Percentiles rank a stretch among this genome's conserved stretches.
Evolutionary conservation across 2,888 invertebrate genomes (phyloP).

Genomic region (Ophion ellenae): DNA sequence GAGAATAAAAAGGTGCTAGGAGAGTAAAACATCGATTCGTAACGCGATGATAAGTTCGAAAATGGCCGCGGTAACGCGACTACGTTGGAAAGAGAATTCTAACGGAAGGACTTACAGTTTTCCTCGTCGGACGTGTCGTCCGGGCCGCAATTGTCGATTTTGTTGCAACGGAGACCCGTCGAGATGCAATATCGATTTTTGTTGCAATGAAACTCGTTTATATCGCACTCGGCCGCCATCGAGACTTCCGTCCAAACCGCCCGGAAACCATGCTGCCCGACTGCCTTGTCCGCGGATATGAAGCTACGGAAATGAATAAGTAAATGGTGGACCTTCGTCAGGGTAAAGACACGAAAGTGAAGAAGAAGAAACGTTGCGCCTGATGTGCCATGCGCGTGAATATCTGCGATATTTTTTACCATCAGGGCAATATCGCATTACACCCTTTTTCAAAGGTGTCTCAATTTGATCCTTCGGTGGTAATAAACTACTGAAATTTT

Average conservation of each 20-base stretch:
- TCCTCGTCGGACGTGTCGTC: constrained; percentile 90
- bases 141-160: constrained; percentile 93
- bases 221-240: constrained; percentile 86
- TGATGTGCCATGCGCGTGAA: too few species aligned
- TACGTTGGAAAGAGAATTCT: constrained; percentile 22
- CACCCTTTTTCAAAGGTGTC: too few species aligned
- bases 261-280: constrained; percentile 96
- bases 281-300: constrained; percentile 96
- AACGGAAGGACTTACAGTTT: constrained; percentile 88
- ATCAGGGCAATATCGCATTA: too few species aligned
- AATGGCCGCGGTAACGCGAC: neutral
- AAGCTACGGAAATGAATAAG: constrained; percentile 86
- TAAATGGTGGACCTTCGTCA: neutral
- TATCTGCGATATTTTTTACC: too few species aligned
- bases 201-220: constrained; percentile 88
- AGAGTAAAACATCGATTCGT: constrained; percentile 76
- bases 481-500: too few species aligned
- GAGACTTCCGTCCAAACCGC: constrained; percentile 97
- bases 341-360: too few species aligned
- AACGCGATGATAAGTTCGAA: constrained; percentile 57
- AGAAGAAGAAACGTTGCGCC: too few species aligned
- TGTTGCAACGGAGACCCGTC: constrained; percentile 90
- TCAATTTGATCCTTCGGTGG: too few species aligned
- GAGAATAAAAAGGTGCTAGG: constrained; percentile 73
- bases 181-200: constrained; percentile 92